Evolutionary conservation across 1,140 invertebrate genomes (phyloP).

Genomic region (Pararge aegeria): DNA sequence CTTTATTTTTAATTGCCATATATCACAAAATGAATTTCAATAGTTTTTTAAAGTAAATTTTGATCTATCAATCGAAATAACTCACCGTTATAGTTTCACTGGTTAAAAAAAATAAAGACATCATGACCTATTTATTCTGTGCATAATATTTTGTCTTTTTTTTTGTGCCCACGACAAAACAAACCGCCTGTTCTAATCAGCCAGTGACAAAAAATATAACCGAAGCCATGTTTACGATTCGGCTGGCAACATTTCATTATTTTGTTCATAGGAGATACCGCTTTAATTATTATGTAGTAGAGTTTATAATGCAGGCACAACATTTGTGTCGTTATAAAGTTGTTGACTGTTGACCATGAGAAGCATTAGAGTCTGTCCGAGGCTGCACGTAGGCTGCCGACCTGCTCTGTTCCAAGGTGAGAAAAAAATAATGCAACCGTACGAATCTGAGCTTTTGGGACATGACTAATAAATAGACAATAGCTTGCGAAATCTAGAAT

Average conservation of each 20-base stretch:
- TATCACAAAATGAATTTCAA: too few relatives aligned
- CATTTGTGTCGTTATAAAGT: conserved; percentile 8
- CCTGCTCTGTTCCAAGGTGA: conserved; percentile 49
- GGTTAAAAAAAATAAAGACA: too few relatives aligned
- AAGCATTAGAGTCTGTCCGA: conserved; percentile 53
- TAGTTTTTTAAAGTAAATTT: too few relatives aligned
- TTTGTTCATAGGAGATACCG: neutral
- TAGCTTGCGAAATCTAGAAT: conserved; percentile 44
- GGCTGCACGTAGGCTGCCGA: conserved; percentile 63
- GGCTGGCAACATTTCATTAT: conserved; percentile 10
- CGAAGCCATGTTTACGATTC: conserved; percentile 35
- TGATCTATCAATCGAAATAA: too few relatives aligned
- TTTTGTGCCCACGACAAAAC: too few relatives aligned
- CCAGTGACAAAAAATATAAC: conserved; percentile 30
- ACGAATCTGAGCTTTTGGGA: conserved; percentile 52
- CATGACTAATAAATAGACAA: conserved; percentile 71
- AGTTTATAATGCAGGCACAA: conserved; percentile 16
- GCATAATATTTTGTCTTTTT: too few relatives aligned
- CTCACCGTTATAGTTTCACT: too few relatives aligned
- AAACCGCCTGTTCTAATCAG: conserved; percentile 31
- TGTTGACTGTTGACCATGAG: conserved; percentile 46
- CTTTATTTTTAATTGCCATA: too few relatives aligned
- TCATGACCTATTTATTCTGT: too few relatives aligned
- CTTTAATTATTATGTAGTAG: conserved; percentile 11
- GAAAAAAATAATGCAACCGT: conserved; percentile 54